Evolutionary conservation across 2,113 vertebrate genomes (phyloP).

Genomic region (Machaerirhynchus nigripectus): DNA sequence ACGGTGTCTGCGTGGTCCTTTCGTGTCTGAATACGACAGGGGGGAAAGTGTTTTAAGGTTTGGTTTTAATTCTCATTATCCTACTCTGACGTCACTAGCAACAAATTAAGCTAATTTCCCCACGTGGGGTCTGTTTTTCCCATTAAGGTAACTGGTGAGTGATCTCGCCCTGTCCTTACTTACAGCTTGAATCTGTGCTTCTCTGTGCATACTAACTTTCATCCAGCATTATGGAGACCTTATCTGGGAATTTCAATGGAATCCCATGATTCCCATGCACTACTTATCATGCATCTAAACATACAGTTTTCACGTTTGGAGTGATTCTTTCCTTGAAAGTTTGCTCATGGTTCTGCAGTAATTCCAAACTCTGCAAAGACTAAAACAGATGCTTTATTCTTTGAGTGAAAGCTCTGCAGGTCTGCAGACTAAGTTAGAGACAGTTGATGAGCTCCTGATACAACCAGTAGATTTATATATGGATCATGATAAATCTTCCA

Average conservation of each 20-base stretch:
- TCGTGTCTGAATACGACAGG: too few relatives aligned
- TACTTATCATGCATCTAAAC: neutral
- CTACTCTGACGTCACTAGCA: neutral
- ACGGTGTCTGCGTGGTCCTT: too few relatives aligned
- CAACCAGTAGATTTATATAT: neutral
- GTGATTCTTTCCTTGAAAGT: neutral
- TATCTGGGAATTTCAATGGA: neutral
- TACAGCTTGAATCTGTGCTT: neutral
- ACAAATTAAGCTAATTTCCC: neutral
- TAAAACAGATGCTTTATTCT: neutral
- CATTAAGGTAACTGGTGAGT: neutral
- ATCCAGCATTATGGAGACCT: neutral
- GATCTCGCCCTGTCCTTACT: neutral
- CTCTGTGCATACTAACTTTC: neutral
- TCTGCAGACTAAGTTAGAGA: neutral
- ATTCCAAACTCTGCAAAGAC: neutral
- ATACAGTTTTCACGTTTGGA: neutral
- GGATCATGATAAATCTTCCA: constrained; percentile 19
- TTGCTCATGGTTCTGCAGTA: neutral
- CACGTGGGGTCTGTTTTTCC: neutral
- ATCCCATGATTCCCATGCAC: neutral
- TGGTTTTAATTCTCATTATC: neutral
- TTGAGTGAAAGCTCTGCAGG: neutral
- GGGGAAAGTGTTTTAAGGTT: neutral
- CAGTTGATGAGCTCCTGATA: neutral